Evolutionary conservation across 2,113 vertebrate genomes (phyloP).

Genomic region (Hiodon tergisus): DNA sequence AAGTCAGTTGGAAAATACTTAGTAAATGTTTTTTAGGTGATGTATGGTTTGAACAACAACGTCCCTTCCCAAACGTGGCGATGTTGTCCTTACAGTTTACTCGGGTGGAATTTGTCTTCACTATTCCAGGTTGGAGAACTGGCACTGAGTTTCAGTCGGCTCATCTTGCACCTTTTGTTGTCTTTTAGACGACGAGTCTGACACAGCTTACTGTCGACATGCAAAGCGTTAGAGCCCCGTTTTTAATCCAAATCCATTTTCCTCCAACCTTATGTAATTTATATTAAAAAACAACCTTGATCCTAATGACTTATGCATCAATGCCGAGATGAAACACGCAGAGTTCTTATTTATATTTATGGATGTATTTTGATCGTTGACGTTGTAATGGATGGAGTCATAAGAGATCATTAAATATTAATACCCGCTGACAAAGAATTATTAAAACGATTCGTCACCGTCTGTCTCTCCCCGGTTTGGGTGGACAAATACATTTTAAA

Average conservation of each 20-base stretch:
- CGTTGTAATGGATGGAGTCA: background rate
- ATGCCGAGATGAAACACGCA: no score
- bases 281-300: background rate
- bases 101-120: background rate
- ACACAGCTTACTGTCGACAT: background rate
- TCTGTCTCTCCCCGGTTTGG: background rate
- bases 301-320: no score
- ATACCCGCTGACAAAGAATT: background rate
- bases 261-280: background rate
- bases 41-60: background rate
- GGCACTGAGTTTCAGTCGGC: background rate
- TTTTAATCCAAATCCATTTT: background rate
- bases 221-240: background rate
- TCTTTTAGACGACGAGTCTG: background rate
- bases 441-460: background rate
- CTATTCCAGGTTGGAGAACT: background rate
- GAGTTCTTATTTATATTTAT: background rate
- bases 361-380: background rate
- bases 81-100: background rate
- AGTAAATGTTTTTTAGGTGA: background rate
- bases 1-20: background rate
- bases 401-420: background rate
- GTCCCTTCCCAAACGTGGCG: background rate
- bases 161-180: slow-evolving; percentile 5
- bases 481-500: background rate